Evolutionary conservation across 2,797 vertebrate species (phyloP), one percentile per base, ranked within the genome.

Genomic region (Anabas testudineus): DNA sequence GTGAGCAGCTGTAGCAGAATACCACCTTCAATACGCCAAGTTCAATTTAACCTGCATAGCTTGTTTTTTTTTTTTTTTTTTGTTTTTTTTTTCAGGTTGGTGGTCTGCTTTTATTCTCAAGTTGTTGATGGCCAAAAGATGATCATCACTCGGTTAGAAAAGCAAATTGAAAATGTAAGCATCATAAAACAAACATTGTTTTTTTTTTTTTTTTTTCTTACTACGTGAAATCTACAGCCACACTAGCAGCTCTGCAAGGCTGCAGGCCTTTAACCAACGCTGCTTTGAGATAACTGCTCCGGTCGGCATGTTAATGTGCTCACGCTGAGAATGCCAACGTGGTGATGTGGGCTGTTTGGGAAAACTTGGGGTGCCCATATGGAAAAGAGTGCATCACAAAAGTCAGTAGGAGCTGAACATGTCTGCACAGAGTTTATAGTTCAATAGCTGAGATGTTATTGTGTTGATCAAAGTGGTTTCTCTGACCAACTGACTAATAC

Each of bases 41-140:
- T 37, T 42, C 22, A 5, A 30, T 47, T 13, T 18, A 2, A 32
- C 32, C 16, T 1, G 48, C 3, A 1, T 42, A 5, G 2, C 65
- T 21, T 39, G 10, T 47, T 1, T 4, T 37, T 32, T 18, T 19
- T 84, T 45, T 37, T 32, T 18, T 19, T 84, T 45, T n/a, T n/a
- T n/a, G n/a, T n/a, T n/a, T n/a, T n/a, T 37, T 32, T 18, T 19
- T 84, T 45, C 91, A 98, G 96, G 80, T 82, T 93, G 0, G 69
- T 94, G 45, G 95, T 94, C 85, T 97, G 97, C 83, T 86, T 96
- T 86, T 91, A 95, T 26, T 67, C 92, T 75, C 95, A 97, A 87
- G 91, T 96, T 81, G 89, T 95, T 21, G 94, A 94, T 55, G 97
- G 95, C 43, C 96, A 94, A 64, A 90, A 37, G 45, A 93, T 66